These are phyloP conservation scores for Betta splendens DNA, from an alignment of 2,797 vertebrate species.

Conservation along the genomic window DNA sequence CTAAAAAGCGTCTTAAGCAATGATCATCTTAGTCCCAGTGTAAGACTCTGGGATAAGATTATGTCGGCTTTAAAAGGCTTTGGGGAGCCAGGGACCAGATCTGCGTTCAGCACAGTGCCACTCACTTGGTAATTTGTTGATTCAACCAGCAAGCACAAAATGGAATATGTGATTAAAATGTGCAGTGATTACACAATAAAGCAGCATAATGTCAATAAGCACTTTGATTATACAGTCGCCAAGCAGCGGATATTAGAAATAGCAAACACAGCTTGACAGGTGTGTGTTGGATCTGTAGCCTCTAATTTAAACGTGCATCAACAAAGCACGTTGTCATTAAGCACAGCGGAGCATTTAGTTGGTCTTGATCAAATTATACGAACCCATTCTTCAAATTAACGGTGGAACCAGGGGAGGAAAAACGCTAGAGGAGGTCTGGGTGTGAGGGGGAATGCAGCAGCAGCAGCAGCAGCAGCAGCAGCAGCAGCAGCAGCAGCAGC, in stretches of 20 bases:
- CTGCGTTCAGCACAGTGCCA: not conserved
- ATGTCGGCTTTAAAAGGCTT: slow-evolving; percentile 26
- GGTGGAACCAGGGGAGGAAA: slow-evolving; percentile 7
- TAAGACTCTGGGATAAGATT: slow-evolving; percentile 12
- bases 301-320: slow-evolving; percentile 2
- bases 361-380: slow-evolving; percentile 8
- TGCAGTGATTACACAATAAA: not conserved
- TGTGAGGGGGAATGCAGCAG: too few relatives aligned
- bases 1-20: slow-evolving; percentile 11
- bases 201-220: not conserved
- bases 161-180: not conserved
- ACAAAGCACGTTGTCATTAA: slow-evolving; percentile 1
- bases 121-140: slow-evolving; percentile 1
- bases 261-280: slow-evolving; percentile 2
- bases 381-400: not conserved
- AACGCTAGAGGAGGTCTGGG: slow-evolving; percentile 13
- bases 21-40: slow-evolving; percentile 12
- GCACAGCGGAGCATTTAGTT: not conserved
- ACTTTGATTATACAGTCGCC: not conserved
- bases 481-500: too few relatives aligned
- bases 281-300: not conserved
- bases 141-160: not conserved
- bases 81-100: slow-evolving; percentile 9
- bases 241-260: not conserved
- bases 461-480: too few relatives aligned